Evolutionary conservation across 2,113 vertebrate species (phyloP), one percentile per base, ranked within the genome.

Genomic region (Peromyscus californicus): DNA sequence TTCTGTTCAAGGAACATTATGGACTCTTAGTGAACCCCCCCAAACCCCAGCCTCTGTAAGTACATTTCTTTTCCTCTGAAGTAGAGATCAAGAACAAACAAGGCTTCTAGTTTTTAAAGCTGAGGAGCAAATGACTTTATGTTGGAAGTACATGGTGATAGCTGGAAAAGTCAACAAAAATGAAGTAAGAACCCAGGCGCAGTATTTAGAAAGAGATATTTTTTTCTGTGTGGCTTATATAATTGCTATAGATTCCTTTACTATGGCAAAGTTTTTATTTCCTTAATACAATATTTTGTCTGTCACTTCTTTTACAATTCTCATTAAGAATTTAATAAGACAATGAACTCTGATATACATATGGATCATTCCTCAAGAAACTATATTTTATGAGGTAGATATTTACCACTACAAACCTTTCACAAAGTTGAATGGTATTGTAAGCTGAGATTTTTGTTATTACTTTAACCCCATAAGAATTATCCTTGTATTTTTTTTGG

Each of bases 61-160:
- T 22, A 15, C 3, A 67, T 87, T 94, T 61, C 1, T 72, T 76
- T 65, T 2, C 12, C 89, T 82, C 51, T 91, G 63, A 76, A 54
- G 36, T 29, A 83, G n/a, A 90, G 42, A 95, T 91, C 45, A 89
- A 96, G 45, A 94, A 61, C 10, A 92, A 90, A 91, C 51, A 86
- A 92, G 16, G 16, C 33, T 17, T 90, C 16, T 3, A 61, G 11
- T 78, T 92, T 80, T 92, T 86, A 92, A 96, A 95, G 82, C 36
- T 61, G 82, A 84, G 33, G 33, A 91, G 45, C 29, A 90, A 72
- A 94, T 74, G 48, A 15, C 6, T 89, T 95, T 70, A 75, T 72
- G 42, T 65, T 75, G 5, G 21, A 93, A 93, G 21, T 74, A 48
- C 24, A 39, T 72, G 59, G n/a, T 86, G 59, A 93, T 95, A 72